A percentile compares a stretch with the other conserved stretches of the same genome.
Conservation (phyloP, 2,797 vertebrate genomes). For the Hafferia zeledoni region DNA sequence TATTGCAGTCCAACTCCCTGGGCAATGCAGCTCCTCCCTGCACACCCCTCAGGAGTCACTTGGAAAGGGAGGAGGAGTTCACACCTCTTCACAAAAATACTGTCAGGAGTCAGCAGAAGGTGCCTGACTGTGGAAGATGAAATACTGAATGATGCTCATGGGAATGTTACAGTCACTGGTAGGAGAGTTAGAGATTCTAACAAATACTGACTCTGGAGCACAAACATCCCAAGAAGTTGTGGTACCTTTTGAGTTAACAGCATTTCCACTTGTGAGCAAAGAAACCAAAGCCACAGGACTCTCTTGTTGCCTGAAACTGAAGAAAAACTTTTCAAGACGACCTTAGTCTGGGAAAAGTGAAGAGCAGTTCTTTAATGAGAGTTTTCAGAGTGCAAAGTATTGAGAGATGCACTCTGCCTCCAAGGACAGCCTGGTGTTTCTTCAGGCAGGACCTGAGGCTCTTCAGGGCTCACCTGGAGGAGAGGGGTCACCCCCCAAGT, state of each 20-base stretch:
- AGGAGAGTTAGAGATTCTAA: not conserved
- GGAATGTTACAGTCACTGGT: not conserved
- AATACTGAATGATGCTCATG: not conserved
- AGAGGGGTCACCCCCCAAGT: too few relatives aligned
- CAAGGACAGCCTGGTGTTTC: too few relatives aligned
- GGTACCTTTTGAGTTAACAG: not conserved
- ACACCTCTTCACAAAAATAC: not conserved
- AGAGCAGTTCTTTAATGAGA: too few relatives aligned
- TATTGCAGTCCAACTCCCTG: not conserved
- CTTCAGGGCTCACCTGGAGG: too few relatives aligned
- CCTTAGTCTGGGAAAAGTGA: too few relatives aligned
- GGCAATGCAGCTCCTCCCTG: not conserved
- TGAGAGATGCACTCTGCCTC: too few relatives aligned
- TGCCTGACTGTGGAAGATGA: not conserved
- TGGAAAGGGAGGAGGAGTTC: not conserved
- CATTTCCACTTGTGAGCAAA: not conserved
- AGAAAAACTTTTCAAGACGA: too few relatives aligned
- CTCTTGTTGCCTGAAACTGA: too few relatives aligned
- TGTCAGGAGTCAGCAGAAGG: not conserved
- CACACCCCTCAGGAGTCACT: not conserved
- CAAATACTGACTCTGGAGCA: not conserved
- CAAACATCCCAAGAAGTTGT: accelerated
- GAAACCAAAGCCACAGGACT: not conserved
- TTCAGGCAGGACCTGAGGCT: too few relatives aligned
- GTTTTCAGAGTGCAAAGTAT: too few relatives aligned